phyloP scores from a whole-genome alignment of 2,113 vertebrate species.

The Actenoides hombroni region DNA sequence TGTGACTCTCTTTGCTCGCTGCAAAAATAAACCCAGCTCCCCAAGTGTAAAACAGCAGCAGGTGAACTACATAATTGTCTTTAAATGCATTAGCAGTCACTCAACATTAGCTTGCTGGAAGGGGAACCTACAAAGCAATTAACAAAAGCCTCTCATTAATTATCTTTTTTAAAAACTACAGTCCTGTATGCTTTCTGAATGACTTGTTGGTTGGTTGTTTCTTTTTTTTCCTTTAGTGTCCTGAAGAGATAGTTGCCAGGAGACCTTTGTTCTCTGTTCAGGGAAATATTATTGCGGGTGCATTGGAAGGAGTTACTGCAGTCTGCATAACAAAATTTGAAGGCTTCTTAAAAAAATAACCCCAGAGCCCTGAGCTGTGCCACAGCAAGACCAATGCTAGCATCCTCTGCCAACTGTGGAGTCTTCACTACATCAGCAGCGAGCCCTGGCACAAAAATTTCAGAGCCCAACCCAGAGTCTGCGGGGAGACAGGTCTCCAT shows the following conservation, averaged over 20 bases:
- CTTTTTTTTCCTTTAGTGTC: background rate
- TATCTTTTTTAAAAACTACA: background rate
- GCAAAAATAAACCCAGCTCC: background rate
- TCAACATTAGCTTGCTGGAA: background rate
- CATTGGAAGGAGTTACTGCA: background rate
- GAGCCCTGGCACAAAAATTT: background rate
- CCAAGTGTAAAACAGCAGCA: background rate
- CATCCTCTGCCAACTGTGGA: background rate
- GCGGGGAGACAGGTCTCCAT: background rate
- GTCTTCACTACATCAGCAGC: background rate
- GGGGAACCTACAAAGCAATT: background rate
- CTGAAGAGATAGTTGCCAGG: background rate
- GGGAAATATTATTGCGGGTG: background rate
- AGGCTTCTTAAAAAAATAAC: background rate
- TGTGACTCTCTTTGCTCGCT: background rate
- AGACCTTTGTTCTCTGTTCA: background rate
- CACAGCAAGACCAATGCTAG: fast-evolving
- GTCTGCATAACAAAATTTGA: background rate
- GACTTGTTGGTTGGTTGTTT: background rate
- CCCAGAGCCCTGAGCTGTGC: background rate
- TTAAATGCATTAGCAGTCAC: fast-evolving
- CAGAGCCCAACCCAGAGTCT: background rate
- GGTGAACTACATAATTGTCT: background rate
- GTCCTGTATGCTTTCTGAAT: background rate
- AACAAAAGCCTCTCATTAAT: background rate